Evolutionary conservation across 1,140 invertebrate species (phyloP), one percentile per base, ranked within the genome.

Genomic region (Neodiprion pinetum): DNA sequence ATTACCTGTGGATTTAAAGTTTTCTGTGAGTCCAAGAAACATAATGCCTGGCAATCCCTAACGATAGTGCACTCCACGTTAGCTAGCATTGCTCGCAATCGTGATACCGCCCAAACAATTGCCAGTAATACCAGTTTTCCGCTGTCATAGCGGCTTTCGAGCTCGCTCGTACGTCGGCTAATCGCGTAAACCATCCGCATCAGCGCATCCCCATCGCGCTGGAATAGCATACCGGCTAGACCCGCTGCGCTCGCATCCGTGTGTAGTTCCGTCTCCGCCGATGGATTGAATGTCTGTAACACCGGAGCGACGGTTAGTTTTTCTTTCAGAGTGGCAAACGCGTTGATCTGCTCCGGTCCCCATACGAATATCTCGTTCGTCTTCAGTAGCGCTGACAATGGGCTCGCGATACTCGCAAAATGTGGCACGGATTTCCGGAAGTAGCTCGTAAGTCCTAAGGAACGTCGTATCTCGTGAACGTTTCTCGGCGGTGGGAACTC

Each of bases 171-270:
- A 21, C 17, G 17, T 21, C 17, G 17, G 17, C 17, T 21, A 21
- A 21, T 74, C 1, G 76, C 79, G 50, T 79, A 80, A 2, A 79
- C 77, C 11, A 72, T 50, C 23, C 73, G 67, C 7, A 74, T n/a
- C 48, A 9, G 67, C 1, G 23, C 53, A 5, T 66, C 50, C 0
- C 66, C 9, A 48, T 73, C 72, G n/a, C 48, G 28, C 50, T 80
- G 79, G 0, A 81, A 61, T 1, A 81, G 23, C 1, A 81, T 77
- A 7, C 76, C 83, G 2, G 80, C 83, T n/a, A 84, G 75, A 1
- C 84, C 84, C 1, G 73, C 48, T n/a, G 77, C 74, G 65, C 80
- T 80, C 1, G 84, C 82, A 75, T 84, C 81, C 0, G 82, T 83
- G 69, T 86, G 85, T 3, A 86, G 23, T 66, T 87, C 84, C 0